These are phyloP conservation scores for Coracias cyanogaster DNA, from an alignment of 2,797 vertebrate species.

Conservation along the genomic window DNA sequence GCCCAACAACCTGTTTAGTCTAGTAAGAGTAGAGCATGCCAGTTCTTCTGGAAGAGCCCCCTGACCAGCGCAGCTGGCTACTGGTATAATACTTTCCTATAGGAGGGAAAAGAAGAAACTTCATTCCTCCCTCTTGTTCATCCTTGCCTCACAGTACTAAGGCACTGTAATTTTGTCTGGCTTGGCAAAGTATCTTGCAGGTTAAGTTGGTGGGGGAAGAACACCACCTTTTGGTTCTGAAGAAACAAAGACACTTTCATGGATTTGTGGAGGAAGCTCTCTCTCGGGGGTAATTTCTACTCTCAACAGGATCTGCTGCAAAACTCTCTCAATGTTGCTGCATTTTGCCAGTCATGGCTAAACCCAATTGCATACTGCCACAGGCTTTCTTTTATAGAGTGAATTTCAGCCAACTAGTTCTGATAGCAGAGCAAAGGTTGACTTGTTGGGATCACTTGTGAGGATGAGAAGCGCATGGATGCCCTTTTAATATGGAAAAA, in stretches of 20 bases:
- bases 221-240: neutral
- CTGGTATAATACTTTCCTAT: neutral
- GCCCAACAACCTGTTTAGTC: constrained; percentile 15
- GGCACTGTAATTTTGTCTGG: neutral
- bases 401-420: neutral
- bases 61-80: neutral
- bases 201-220: neutral
- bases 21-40: constrained; percentile 29
- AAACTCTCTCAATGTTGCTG: neutral
- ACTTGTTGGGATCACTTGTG: neutral
- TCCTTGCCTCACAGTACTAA: neutral
- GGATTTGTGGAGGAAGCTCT: neutral
- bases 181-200: neutral
- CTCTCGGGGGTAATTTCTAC: neutral
- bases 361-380: neutral
- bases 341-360: neutral
- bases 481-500: neutral
- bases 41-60: neutral
- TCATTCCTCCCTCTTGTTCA: neutral
- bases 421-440: neutral
- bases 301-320: neutral
- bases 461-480: neutral
- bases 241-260: neutral
- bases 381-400: neutral
- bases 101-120: neutral